These are phyloP conservation scores for Coranthus polyacanthus DNA, from an alignment of 2,797 vertebrate species.

Conservation along the genomic window DNA sequence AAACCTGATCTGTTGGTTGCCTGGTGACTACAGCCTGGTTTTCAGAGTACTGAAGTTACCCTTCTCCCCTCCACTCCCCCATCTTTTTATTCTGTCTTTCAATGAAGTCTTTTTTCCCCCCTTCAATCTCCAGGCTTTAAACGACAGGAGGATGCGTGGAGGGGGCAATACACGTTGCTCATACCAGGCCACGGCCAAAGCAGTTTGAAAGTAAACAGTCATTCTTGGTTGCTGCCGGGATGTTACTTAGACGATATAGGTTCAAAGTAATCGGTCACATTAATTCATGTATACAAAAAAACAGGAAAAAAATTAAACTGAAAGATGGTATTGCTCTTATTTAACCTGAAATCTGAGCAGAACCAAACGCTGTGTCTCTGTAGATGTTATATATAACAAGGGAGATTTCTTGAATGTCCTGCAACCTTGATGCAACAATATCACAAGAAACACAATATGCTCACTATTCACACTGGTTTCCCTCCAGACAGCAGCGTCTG, in stretches of 20 bases:
- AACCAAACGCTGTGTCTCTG: not conserved
- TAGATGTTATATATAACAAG: not conserved
- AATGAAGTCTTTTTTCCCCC: constrained; percentile 73
- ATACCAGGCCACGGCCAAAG: constrained; percentile 52
- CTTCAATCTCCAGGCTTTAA: constrained; percentile 78
- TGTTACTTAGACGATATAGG: constrained; percentile 1
- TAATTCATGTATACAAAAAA: not conserved
- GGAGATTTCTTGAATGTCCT: constrained; percentile 17
- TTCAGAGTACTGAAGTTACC: constrained; percentile 72
- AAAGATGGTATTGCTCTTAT: not conserved
- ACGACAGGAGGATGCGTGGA: constrained; percentile 69
- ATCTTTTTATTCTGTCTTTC: constrained; percentile 80
- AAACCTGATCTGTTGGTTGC: constrained; percentile 86
- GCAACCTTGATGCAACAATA: constrained; percentile 52
- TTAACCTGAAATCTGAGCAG: not conserved
- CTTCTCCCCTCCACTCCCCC: constrained; percentile 58
- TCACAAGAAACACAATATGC: constrained; percentile 48
- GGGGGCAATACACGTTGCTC: constrained; percentile 70
- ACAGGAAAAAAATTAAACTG: not conserved
- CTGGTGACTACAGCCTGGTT: constrained; percentile 79
- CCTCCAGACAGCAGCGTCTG: constrained; percentile 32
- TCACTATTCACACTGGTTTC: constrained; percentile 36
- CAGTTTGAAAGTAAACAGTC: constrained; percentile 77
- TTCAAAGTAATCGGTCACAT: not conserved
- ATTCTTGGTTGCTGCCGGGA: constrained; percentile 22